phyloP scores from a whole-genome alignment of 92 coral and sea anemone genomes.

The Hydrozoanthus gracilis region DNA sequence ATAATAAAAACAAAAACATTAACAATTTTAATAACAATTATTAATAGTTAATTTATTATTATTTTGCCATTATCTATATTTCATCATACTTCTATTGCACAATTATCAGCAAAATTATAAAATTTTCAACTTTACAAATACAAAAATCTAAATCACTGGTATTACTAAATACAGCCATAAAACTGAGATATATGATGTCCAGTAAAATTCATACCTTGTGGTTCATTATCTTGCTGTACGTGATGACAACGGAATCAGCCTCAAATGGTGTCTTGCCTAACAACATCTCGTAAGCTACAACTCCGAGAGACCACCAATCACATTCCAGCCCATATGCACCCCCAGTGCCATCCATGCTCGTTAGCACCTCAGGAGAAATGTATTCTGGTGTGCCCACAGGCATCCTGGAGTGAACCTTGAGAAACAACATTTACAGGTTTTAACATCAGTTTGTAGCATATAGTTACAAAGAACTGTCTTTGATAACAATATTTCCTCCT shows the following conservation, averaged over 20 bases:
- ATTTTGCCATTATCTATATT: too few species aligned
- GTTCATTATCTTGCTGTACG: constrained; percentile 98
- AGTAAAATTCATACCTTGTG: constrained; percentile 65
- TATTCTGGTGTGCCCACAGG: constrained; percentile 99
- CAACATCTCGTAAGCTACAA: constrained; percentile 97
- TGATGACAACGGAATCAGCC: constrained; percentile 93
- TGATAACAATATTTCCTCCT: background rate
- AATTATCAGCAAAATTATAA: too few species aligned
- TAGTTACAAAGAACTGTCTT: background rate
- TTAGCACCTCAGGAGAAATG: constrained; percentile 95
- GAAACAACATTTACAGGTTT: background rate
- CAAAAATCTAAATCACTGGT: background rate
- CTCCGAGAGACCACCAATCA: constrained; percentile 99
- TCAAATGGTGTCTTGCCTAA: constrained; percentile 97
- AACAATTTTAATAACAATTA: too few species aligned
- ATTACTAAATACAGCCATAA: too few species aligned
- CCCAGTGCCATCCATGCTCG: constrained; percentile 99
- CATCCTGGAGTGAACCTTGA: constrained; percentile 95
- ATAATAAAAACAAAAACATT: too few species aligned
- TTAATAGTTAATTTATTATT: too few species aligned
- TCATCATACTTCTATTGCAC: too few species aligned
- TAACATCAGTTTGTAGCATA: background rate
- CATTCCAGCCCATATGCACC: constrained; percentile 95
- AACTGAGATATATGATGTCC: too few species aligned
- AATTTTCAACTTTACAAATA: background rate